Percentiles rank a stretch among this genome's conserved stretches.
These are phyloP conservation scores for Urocolius indicus DNA, from an alignment of 2,113 vertebrate species.

Conservation along the genomic window DNA sequence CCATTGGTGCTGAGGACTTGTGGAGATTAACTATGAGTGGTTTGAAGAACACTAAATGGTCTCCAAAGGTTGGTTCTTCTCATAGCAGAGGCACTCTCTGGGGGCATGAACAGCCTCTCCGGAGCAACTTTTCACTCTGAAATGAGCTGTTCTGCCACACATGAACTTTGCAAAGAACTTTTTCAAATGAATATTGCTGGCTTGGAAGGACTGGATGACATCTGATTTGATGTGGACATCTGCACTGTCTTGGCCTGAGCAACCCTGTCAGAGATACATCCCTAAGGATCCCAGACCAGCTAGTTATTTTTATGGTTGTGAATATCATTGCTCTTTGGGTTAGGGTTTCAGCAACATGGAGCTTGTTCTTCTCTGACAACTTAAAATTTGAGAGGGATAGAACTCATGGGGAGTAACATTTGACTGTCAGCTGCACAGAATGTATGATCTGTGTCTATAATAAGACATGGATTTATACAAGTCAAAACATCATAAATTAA, in stretches of 20 bases:
- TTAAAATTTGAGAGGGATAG: constrained; percentile 65
- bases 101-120: neutral
- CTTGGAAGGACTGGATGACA: neutral
- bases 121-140: neutral
- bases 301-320: constrained; percentile 71
- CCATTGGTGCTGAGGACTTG: neutral
- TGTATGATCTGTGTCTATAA: constrained; percentile 39
- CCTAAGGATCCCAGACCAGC: constrained; percentile 32
- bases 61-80: neutral
- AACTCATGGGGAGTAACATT: constrained; percentile 59
- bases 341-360: constrained; percentile 65
- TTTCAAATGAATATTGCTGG: neutral
- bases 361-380: constrained; percentile 76
- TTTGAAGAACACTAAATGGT: neutral
- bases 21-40: neutral
- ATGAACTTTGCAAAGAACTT: neutral
- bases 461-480: constrained; percentile 9
- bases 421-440: constrained; percentile 58
- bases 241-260: neutral
- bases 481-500: neutral
- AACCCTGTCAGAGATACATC: neutral
- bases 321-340: constrained; percentile 50
- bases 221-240: neutral
- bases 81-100: neutral
- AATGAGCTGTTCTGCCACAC: neutral